Evolutionary conservation across 2,888 invertebrate species (phyloP).

Genomic region (Zhengitettix transpicula): DNA sequence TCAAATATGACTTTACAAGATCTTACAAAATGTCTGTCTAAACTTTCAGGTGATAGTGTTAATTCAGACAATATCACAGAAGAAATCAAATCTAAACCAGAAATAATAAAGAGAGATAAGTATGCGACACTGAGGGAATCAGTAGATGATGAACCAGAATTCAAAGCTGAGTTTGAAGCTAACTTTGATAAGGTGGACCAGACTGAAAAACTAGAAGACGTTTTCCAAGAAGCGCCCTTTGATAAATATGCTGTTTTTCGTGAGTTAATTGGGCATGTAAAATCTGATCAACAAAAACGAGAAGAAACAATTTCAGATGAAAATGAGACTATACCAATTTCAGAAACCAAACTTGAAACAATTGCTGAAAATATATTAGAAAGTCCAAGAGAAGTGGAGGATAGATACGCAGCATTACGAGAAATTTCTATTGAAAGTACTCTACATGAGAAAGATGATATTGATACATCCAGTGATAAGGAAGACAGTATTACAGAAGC

Average conservation of each 20-base stretch:
- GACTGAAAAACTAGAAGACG: slow-evolving; percentile 20
- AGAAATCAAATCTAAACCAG: slow-evolving; percentile 12
- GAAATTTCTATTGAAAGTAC: slow-evolving; percentile 38
- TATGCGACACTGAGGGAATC: slow-evolving; percentile 17
- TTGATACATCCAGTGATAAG: slow-evolving; percentile 15
- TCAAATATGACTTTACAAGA: slow-evolving; percentile 78
- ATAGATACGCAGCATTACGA: slow-evolving; percentile 65
- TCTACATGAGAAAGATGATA: slow-evolving; percentile 22
- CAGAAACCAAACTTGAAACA: not conserved
- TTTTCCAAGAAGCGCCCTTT: slow-evolving; percentile 34
- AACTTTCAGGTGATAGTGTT: slow-evolving; percentile 31
- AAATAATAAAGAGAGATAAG: slow-evolving; percentile 16
- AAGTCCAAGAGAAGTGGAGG: slow-evolving; percentile 33
- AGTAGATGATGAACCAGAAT: slow-evolving; percentile 16
- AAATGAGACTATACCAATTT: not conserved
- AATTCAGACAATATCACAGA: slow-evolving; percentile 23
- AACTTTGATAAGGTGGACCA: slow-evolving; percentile 23
- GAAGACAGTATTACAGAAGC: slow-evolving; percentile 16
- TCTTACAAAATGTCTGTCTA: slow-evolving; percentile 60
- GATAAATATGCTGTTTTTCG: slow-evolving; percentile 80
- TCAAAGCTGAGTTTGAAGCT: slow-evolving; percentile 44
- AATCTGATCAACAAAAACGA: slow-evolving; percentile 26
- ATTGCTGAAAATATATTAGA: slow-evolving; percentile 21
- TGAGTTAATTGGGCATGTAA: slow-evolving; percentile 51
- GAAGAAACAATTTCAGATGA: slow-evolving; percentile 6